Evolutionary conservation across 2,113 vertebrate genomes (phyloP).

Genomic region (Grantiella picta): DNA sequence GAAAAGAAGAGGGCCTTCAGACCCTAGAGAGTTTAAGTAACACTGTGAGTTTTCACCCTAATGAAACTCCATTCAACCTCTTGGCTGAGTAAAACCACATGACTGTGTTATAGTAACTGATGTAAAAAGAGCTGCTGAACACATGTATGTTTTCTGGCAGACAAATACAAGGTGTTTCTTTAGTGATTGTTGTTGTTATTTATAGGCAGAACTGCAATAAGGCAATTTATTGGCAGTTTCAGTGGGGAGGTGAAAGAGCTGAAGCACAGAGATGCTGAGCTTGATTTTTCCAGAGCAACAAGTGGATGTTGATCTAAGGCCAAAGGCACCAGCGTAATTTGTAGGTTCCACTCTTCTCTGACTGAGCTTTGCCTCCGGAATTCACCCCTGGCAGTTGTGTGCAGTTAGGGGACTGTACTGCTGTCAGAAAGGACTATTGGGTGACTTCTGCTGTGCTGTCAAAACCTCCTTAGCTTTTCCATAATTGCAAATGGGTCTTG

Average conservation of each 20-base stretch:
- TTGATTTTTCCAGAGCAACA: neutral
- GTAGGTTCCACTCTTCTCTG: neutral
- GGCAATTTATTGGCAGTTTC: neutral
- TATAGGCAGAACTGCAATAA: neutral
- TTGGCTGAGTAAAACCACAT: neutral
- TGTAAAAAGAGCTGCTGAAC: neutral
- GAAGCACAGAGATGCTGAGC: neutral
- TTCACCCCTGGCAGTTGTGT: neutral
- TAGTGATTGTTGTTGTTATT: neutral
- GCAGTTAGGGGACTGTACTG: neutral
- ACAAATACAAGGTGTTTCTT: neutral
- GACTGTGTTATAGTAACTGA: neutral
- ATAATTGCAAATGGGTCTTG: neutral
- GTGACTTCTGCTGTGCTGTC: neutral
- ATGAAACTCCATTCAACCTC: neutral
- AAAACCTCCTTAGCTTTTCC: neutral
- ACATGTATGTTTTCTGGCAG: neutral
- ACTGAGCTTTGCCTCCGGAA: neutral
- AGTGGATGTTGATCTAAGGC: neutral
- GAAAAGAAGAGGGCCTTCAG: neutral
- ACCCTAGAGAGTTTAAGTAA: neutral
- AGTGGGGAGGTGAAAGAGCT: neutral
- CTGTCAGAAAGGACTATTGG: neutral
- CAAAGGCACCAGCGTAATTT: neutral
- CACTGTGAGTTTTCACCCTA: neutral